Base-by-base conservation (phyloP, 2,113 vertebrate species). In the Megatriorchis doriae region DNA sequence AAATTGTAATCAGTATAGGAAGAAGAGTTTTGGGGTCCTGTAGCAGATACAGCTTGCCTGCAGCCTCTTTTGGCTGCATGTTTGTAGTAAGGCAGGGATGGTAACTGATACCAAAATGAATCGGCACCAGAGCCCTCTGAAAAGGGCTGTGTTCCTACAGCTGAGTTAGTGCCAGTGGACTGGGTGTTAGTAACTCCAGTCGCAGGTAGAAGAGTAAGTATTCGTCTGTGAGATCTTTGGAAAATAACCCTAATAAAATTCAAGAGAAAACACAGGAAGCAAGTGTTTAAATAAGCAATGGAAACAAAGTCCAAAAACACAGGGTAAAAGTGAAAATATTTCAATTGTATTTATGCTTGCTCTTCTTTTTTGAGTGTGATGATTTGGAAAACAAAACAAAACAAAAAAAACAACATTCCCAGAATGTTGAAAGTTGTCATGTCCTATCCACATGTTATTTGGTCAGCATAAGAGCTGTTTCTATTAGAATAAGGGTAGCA, bases 321-420 rank as follows among this genome's bases (percentile, higher is more conserved):
- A 83, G 48, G 31, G 45, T 26, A 77, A 53, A 73, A 56, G n/a
- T 42, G 22, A 72, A 72, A 53, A 73, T 20, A 40, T 92, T 40
- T 53, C 19, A 62, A 2, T 70, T 72, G 25, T n/a, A 48, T 55
- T 62, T 82, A 34, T 43, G 7, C 6, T 62, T 77, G 65, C 6
- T 77, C 11, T 72, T 47, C 11, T 38, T 45, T 61, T 42, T 50
- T 38, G 27, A 62, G 3, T 18, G 8, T 20, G 5, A 15, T 59
- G 22, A 67, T 85, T 87, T 87, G 12, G 38, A 9, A 32, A 9
- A 11, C 14, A 18, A 48, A 55, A 11, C 9, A 40, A 62, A 61
- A 29, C 11, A 13, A 23, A 71, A 71, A n/a, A 5, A 10, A 0
- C 3, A 50, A 8, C 18, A 11, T n/a, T 81, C 22, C 3, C 22